Evolutionary conservation across 2,113 vertebrate genomes (phyloP), one percentile per base, ranked within the genome.

Genomic region (Pavo muticus): DNA sequence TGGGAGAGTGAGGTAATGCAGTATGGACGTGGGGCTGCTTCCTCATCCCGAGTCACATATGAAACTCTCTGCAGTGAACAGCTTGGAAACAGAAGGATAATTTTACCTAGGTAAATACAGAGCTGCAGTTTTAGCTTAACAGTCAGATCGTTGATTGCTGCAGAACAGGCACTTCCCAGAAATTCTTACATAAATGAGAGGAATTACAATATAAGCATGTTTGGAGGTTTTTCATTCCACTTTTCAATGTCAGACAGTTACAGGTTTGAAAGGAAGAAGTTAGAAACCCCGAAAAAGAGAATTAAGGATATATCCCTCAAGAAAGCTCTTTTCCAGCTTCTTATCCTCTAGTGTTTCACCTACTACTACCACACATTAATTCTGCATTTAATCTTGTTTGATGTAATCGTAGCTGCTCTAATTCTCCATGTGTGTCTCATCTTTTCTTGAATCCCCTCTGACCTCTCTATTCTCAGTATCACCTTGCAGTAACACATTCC

Each of bases 161-260:
- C 30, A 70, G 81, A 92, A 68, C 2, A 50, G 50, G 14, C 42
- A 67, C 54, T 92, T 87, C 60, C 65, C 79, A 88, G 75, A 84
- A 95, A 91, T 11, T 12, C 20, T 80, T 86, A 61, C 52, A 71
- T 86, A 92, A 92, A 93, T 84, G 65, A 78, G 83, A 78, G 48
- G 83, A 93, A 84, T 90, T 93, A 87, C 64, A 87, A 44, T 69
- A 44, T 5, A 64, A 86, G 57, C 73, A 78, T 86, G 57, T 91
- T 70, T 72, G 73, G 90, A 86, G 72, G 9, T 80, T 91, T 85
- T 80, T 88, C 72, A 75, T 76, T 68, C 30, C 60, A 68, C 25
- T 76, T 71, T 88, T 68, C 90, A 83, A 27, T 88, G 75, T 93
- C 47, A 24, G 70, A 14, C 30, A 30, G 32, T 30, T 56, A 27